Evolutionary conservation across 1,140 invertebrate genomes (phyloP).

Genomic region (Pogonus chalceus): DNA sequence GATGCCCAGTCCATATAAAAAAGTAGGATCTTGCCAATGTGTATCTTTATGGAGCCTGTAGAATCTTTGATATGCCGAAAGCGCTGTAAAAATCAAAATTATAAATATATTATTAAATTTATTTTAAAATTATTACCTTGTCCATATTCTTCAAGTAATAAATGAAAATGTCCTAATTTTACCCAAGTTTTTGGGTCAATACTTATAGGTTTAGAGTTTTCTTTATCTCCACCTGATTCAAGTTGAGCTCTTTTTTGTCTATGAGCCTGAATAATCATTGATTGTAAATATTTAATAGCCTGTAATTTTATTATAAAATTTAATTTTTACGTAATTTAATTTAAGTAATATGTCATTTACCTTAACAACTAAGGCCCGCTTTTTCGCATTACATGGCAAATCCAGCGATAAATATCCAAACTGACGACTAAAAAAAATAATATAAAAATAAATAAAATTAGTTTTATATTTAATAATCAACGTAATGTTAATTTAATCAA

Average conservation of each 20-base stretch:
- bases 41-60: conserved; percentile 60
- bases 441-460: conserved; percentile 17
- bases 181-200: conserved; percentile 87
- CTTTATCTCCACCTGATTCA: conserved; percentile 34
- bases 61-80: conserved; percentile 92
- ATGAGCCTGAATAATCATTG: conserved; percentile 70
- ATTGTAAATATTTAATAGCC: conserved; percentile 73
- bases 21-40: conserved; percentile 83
- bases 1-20: conserved; percentile 86
- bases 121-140: conserved; percentile 57
- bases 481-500: conserved; percentile 2
- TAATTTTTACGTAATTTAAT: conserved; percentile 12
- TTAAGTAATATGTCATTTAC: conserved; percentile 31
- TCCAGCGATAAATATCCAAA: conserved; percentile 78
- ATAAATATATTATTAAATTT: background rate
- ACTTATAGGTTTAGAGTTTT: conserved; percentile 50
- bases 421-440: conserved; percentile 61
- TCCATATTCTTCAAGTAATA: conserved; percentile 79
- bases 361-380: conserved; percentile 67
- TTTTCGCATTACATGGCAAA: conserved; percentile 62
- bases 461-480: background rate
- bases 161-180: conserved; percentile 87
- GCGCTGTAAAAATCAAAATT: conserved; percentile 49
- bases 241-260: conserved; percentile 44
- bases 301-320: conserved; percentile 27